A percentile compares a stretch with the other conserved stretches of the same genome.
Conservation (phyloP, 2,888 invertebrate genomes). For the Pandemis corylana region DNA sequence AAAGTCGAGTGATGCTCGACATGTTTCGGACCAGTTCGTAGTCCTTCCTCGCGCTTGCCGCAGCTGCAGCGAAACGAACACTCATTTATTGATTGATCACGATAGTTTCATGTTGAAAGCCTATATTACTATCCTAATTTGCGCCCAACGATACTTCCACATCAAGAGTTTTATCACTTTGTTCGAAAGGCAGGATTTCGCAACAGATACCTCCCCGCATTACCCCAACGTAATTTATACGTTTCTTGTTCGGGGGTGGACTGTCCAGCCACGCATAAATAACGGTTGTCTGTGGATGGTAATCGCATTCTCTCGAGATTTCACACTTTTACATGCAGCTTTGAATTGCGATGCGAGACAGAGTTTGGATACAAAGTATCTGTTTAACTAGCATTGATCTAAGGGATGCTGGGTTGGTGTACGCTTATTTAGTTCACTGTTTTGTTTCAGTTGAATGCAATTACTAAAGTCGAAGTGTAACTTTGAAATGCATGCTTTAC, state of each 20-base stretch:
- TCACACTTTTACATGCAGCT: conserved; percentile 30
- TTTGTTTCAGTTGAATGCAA: not conserved
- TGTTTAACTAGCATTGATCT: conserved; percentile 11
- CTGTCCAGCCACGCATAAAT: conserved; percentile 39
- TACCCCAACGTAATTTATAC: conserved; percentile 32
- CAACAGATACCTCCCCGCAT: not conserved
- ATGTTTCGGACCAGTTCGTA: too few species aligned
- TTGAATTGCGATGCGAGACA: conserved; percentile 10
- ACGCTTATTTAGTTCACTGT: not conserved
- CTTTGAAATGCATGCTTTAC: too few species aligned
- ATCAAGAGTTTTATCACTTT: not conserved
- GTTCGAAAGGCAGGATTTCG: not conserved
- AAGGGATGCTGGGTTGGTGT: not conserved
- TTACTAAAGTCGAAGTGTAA: too few species aligned
- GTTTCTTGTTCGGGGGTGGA: conserved; percentile 28
- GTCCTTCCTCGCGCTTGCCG: too few species aligned
- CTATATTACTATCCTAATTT: too few species aligned
- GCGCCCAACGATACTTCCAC: too few species aligned
- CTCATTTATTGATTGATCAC: too few species aligned
- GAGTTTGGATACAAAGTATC: conserved; percentile 20
- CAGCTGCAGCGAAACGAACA: too few species aligned
- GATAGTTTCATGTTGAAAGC: too few species aligned
- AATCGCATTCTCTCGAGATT: conserved; percentile 37
- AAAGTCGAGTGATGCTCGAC: too few species aligned
- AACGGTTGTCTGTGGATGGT: conserved; percentile 32